Percentiles rank a stretch among this genome's conserved stretches.
Conservation (phyloP, 2,888 invertebrate species). For the Drosophila sordidula region DNA sequence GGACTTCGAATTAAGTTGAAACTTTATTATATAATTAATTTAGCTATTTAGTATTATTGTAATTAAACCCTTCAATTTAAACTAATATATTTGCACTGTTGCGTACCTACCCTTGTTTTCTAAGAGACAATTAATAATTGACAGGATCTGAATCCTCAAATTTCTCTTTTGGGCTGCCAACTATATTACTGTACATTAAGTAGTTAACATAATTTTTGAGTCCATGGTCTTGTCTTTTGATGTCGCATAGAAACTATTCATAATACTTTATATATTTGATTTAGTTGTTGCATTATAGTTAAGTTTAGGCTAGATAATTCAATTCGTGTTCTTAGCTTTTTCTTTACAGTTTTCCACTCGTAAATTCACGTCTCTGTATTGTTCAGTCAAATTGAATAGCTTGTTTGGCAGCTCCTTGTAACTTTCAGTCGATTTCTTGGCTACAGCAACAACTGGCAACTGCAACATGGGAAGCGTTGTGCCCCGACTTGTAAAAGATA, state of each 20-base stretch:
- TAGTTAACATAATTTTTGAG: no score
- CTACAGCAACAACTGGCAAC: constrained; percentile 38
- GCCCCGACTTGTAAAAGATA: constrained; percentile 36
- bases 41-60: no score
- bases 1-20: no score
- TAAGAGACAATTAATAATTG: no score
- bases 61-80: no score
- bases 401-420: constrained; percentile 49
- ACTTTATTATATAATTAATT: no score
- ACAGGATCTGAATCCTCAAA: no score
- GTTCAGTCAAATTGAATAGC: constrained; percentile 45
- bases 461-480: constrained; percentile 59
- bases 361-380: constrained; percentile 9
- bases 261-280: not conserved
- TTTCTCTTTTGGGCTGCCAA: no score
- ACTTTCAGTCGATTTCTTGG: constrained; percentile 58
- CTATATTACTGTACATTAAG: no score
- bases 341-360: constrained; percentile 3
- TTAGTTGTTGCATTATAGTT: not conserved
- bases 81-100: no score
- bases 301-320: not conserved
- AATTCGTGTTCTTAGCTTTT: not conserved
- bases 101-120: no score
- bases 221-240: no score
- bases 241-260: not conserved